phyloP scores from a whole-genome alignment of 2,797 vertebrate genomes.

The Molossus alvarezi region DNA sequence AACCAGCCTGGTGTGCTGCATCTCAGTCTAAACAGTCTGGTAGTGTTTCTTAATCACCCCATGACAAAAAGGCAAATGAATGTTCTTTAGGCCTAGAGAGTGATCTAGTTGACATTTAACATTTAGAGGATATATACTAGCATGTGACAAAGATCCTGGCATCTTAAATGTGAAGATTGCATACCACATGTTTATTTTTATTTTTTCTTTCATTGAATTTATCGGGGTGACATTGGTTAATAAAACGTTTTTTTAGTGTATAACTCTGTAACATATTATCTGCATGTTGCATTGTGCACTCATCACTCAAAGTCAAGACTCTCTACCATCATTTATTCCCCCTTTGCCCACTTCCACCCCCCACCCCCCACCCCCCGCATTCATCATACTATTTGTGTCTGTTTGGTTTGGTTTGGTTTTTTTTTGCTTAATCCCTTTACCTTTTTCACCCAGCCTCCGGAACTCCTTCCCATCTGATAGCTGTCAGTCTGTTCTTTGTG shows the following conservation, averaged over 20 bases:
- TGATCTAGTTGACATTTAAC: conserved; percentile 17
- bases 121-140: neutral
- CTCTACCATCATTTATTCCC: neutral
- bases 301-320: neutral
- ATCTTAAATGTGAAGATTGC: conserved; percentile 9
- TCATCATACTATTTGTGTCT: neutral
- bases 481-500: neutral
- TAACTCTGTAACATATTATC: neutral
- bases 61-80: neutral
- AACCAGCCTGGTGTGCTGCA: neutral
- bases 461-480: neutral
- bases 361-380: neutral
- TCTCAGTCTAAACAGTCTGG: neutral
- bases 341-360: neutral
- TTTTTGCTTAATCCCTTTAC: neutral
- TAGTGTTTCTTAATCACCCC: neutral
- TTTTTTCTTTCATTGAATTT: neutral
- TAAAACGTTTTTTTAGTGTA: neutral
- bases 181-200: neutral
- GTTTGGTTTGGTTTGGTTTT: no score
- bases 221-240: neutral
- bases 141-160: conserved; percentile 14
- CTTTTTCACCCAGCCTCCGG: neutral
- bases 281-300: neutral
- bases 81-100: neutral